Conservation (phyloP, 2,888 invertebrate genomes). For the Catocala fraxini region DNA sequence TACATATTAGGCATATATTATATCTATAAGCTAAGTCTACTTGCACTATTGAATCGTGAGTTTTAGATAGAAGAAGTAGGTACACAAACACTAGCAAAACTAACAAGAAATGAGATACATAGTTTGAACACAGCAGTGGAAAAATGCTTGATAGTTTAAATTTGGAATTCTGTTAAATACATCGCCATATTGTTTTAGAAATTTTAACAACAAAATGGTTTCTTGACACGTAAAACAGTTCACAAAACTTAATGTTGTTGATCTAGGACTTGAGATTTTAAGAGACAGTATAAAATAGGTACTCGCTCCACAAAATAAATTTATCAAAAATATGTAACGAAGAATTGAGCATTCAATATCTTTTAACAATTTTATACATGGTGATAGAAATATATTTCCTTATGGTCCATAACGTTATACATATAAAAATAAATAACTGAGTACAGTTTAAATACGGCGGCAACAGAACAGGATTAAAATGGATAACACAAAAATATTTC, state of each 20-base stretch:
- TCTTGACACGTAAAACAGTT: constrained; percentile 11
- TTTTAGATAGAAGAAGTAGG: constrained; percentile 26
- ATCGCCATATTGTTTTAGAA: constrained; percentile 9
- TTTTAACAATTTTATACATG: constrained; percentile 22
- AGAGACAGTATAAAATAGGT: constrained; percentile 37
- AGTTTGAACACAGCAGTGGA: constrained; percentile 45
- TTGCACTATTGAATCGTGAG: constrained; percentile 26
- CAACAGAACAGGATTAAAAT: background rate
- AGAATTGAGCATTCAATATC: constrained; percentile 48
- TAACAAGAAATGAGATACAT: constrained; percentile 27
- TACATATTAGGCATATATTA: constrained; percentile 48
- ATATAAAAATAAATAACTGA: constrained; percentile 20
- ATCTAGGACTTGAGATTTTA: constrained; percentile 25
- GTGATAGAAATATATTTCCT: constrained; percentile 26
- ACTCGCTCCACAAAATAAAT: constrained; percentile 44
- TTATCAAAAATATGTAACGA: constrained; percentile 55
- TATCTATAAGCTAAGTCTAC: constrained; percentile 37
- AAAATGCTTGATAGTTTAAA: constrained; percentile 23
- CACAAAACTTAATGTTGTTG: constrained; percentile 2
- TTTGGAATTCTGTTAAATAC: constrained; percentile 9
- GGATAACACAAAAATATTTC: constrained; percentile 20
- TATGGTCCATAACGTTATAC: constrained; percentile 34
- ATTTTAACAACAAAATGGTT: constrained; percentile 5
- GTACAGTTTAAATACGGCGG: background rate
- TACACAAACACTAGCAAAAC: constrained; percentile 22